phyloP scores from a whole-genome alignment of 2,888 invertebrate species.

The Bellardia bayeri region DNA sequence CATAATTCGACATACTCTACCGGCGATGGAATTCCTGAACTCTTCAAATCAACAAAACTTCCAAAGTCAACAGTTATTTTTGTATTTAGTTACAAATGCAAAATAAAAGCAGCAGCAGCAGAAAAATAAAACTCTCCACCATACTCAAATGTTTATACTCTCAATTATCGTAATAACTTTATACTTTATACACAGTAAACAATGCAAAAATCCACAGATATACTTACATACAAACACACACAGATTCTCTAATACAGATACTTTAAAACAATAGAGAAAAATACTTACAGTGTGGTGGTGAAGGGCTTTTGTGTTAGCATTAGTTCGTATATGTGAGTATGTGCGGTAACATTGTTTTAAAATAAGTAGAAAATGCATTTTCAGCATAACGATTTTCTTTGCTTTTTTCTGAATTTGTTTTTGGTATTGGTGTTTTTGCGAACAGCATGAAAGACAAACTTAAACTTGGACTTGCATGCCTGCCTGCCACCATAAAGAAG shows the following conservation, averaged over 20 bases:
- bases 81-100: conserved; percentile 41
- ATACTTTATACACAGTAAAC: conserved; percentile 65
- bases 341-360: conserved; percentile 58
- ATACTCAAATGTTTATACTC: conserved; percentile 65
- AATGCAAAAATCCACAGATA: conserved; percentile 46
- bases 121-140: conserved; percentile 56
- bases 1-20: conserved; percentile 70
- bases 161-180: conserved; percentile 71
- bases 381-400: conserved; percentile 61
- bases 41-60: conserved; percentile 56
- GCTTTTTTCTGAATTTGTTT: conserved; percentile 6
- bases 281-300: conserved; percentile 25
- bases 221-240: conserved; percentile 24
- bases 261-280: conserved; percentile 41
- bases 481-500: conserved; percentile 38
- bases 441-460: conserved; percentile 62
- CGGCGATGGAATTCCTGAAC: conserved; percentile 64
- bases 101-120: conserved; percentile 18
- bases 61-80: conserved; percentile 70
- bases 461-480: conserved; percentile 71
- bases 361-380: conserved; percentile 65
- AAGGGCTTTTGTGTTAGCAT: conserved; percentile 32
- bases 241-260: conserved; percentile 1
- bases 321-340: conserved; percentile 5
- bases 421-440: conserved; percentile 26